Evolutionary conservation across 2,888 invertebrate genomes (phyloP), one percentile per base, ranked within the genome.

Genomic region (Minunthozetes semirufus): DNA sequence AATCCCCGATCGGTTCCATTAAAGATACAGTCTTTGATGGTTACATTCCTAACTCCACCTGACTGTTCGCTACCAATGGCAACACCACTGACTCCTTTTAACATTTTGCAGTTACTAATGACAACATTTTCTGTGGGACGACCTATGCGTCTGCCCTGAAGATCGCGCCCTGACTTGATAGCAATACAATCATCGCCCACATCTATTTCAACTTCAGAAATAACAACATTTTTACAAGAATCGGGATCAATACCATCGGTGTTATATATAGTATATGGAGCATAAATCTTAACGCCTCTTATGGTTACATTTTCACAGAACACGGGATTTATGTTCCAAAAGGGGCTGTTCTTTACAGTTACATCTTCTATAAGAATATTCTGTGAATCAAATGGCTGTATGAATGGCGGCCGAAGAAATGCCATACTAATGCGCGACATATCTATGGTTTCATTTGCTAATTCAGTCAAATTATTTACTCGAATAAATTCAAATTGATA

Each of bases 231-330:
- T 27, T 68, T 68, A n/a, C 68, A 68, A 11, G 68, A 68, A 25
- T 68, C 68, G 29, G 33, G 29, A 68, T 68, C 68, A 13, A 68
- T 68, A n/a, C 68, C 68, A 68, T 68, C 68, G 19, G 68, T 68
- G 29, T 68, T 68, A 4, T 5, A 8, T 1, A 33, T 5, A 2
- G 25, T 4, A 17, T 42, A 29, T 4, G 68, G 68, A 4, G 33
- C 11, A 4, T 68, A 13, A 13, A 68, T 19, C 2, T n/a, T 68
- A 29, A 68, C 33, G 3, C 33, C n/a, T 15, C 22, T 22, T 19
- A 68, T 68, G n/a, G 33, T 68, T 4, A 68, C 19, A n/a, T 68
- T 42, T 19, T 68, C 68, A 27, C 68, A 68, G 11, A 29, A 33
- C 3, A 42, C 46, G 19, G 68, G 68, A 29, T 42, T 68, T 19